Base-by-base conservation (phyloP, 2,113 vertebrate genomes). In the Numida meleagris region DNA sequence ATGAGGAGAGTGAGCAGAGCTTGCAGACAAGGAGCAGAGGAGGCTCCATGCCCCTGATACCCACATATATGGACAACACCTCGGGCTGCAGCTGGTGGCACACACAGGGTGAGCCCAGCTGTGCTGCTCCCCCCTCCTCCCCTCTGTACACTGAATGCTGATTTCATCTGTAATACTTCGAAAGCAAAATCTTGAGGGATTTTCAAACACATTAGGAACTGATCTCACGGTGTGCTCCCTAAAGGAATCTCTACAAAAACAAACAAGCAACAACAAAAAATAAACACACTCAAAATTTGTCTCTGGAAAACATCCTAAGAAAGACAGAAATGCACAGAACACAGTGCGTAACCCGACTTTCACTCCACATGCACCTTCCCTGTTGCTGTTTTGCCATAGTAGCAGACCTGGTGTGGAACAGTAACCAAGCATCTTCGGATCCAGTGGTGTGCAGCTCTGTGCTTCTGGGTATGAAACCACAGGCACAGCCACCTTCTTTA, bases 361-460 rank as follows among this genome's bases (percentile, higher is more conserved):
- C 10, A 1, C 31, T 27, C 16, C 74, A 46, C 2, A 5, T 1
- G 5, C 66, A 46, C 12, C 34, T 75, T 10, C 42, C 33, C 71
- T 18, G 4, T 15, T 10, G 33, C 68, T 34, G 0, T 14, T 65
- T 27, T 53, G 14, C 50, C 0, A 0, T 6, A 6, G 25, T 4
- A 27, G 16, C 57, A 43, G 40, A 7, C 16, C 14, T 48, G 70
- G 53, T 13, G 25, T 21, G 65, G 46, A 40, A 24, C 1, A 3
- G 20, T 10, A 31, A 75, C 38, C 5, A 18, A 42, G 18, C 25
- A 34, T 23, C 73, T 78, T 65, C 29, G 27, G 21, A 27, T 45
- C 21, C 29, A 40, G 31, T 25, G 18, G 57, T 43, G 67, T 21
- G 31, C 50, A 88, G 15, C 76, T 66, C 72, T 36, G 6, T 45